These are phyloP conservation scores for Sebastes steindachneri DNA, from an alignment of 2,797 vertebrate genomes.

Conservation along the genomic window DNA sequence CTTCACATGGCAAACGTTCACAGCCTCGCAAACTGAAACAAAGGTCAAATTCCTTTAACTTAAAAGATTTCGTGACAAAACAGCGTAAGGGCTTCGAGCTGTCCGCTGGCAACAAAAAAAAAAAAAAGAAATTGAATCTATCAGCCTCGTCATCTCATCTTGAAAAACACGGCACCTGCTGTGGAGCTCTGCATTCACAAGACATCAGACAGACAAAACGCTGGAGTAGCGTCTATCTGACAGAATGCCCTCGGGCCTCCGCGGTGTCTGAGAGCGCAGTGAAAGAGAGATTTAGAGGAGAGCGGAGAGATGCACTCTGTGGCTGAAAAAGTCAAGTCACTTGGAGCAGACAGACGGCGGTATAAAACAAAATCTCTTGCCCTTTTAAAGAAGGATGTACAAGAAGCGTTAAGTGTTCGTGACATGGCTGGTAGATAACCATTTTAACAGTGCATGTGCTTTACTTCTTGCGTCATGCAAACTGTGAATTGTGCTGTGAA, in stretches of 20 bases:
- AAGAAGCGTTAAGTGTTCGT: conserved; percentile 2
- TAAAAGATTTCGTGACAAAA: conserved; percentile 28
- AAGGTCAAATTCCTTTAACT: conserved; percentile 37
- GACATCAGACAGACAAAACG: conserved; percentile 70
- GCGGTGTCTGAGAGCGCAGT: conserved; percentile 36
- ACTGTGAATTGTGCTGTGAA: background rate
- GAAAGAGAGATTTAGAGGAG: conserved; percentile 18
- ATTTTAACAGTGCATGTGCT: background rate
- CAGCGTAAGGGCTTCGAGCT: conserved; percentile 4
- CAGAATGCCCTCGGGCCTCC: conserved; percentile 64
- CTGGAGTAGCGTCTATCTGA: conserved; percentile 57
- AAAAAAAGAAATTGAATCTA: conserved; percentile 22
- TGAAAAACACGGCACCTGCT: conserved; percentile 56
- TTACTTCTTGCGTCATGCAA: background rate
- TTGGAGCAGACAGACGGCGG: conserved; percentile 43
- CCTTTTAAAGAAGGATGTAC: conserved; percentile 44
- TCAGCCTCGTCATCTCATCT: conserved; percentile 42
- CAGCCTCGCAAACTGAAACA: conserved; percentile 14
- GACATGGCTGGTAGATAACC: conserved; percentile 5
- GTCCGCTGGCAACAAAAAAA: background rate
- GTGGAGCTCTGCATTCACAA: conserved; percentile 51
- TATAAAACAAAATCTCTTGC: conserved; percentile 45
- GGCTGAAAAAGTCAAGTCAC: conserved; percentile 63
- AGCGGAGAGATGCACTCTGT: conserved; percentile 26
- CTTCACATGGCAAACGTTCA: background rate